Evolutionary conservation across 2,888 invertebrate species (phyloP).

Genomic region (Drosophila histrio): DNA sequence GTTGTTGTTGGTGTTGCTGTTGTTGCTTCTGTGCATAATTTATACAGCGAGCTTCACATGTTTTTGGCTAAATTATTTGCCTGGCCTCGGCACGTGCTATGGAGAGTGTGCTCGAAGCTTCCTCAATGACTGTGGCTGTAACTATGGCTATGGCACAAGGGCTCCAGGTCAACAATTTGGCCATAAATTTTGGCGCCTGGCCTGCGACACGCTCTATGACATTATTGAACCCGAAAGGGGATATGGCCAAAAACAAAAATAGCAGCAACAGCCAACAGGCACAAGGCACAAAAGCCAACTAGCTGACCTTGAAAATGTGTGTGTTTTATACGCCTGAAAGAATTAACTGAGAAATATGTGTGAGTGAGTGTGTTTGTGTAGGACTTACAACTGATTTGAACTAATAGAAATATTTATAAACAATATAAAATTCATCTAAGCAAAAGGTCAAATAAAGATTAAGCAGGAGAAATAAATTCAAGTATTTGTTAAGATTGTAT

Average conservation of each 20-base stretch:
- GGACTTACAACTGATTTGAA: constrained; percentile 8
- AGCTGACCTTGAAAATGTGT: constrained; percentile 62
- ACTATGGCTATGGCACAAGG: constrained; percentile 43
- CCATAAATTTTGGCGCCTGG: constrained; percentile 72
- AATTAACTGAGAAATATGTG: constrained; percentile 3
- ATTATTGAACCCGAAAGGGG: constrained; percentile 74
- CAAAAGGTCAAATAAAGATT: background rate
- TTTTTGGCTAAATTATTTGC: constrained; percentile 75
- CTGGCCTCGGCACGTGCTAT: constrained; percentile 63
- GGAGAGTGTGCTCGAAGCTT: constrained; percentile 24
- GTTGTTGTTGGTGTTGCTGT: constrained; percentile 22
- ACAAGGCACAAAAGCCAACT: constrained; percentile 52
- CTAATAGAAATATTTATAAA: constrained; percentile 10
- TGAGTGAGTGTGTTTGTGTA: background rate
- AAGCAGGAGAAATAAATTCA: background rate
- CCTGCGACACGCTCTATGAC: constrained; percentile 75
- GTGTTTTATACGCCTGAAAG: background rate
- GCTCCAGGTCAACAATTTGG: constrained; percentile 71
- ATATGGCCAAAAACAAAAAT: constrained; percentile 52
- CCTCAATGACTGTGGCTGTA: constrained; percentile 31
- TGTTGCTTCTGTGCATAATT: constrained; percentile 62
- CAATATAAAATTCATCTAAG: background rate
- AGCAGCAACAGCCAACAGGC: constrained; percentile 32
- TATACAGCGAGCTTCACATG: constrained; percentile 70
- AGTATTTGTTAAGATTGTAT: background rate